phyloP scores from a whole-genome alignment of 2,113 vertebrate species.

The Ctenodactylus gundi region DNA sequence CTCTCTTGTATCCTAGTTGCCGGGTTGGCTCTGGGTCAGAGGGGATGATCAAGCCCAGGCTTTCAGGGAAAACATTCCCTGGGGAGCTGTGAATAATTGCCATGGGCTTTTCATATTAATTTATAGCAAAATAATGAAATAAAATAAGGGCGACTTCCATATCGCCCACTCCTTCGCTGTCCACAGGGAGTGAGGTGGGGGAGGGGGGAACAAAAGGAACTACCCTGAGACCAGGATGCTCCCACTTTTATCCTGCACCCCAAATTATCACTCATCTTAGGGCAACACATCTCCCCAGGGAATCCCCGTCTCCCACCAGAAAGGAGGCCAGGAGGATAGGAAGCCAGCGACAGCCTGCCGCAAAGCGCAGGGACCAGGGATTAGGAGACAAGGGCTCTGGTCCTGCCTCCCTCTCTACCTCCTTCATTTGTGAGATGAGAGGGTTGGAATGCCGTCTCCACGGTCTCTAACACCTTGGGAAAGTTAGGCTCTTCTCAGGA shows the following conservation, averaged over 20 bases:
- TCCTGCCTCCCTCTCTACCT: neutral
- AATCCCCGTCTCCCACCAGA: neutral
- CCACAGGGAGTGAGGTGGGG: neutral
- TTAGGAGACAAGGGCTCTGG: neutral
- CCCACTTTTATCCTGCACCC: neutral
- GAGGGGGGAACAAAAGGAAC: no score
- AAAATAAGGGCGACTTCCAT: neutral
- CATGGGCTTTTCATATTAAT: neutral
- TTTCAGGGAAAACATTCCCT: neutral
- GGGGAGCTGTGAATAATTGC: neutral
- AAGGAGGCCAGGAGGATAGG: neutral
- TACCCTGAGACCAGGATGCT: neutral
- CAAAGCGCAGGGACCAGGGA: neutral
- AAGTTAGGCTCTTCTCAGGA: slow-evolving; percentile 21
- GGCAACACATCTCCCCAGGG: neutral
- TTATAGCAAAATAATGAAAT: neutral
- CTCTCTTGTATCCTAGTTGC: neutral
- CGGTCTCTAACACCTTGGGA: neutral
- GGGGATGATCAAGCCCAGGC: neutral
- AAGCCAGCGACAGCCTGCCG: neutral
- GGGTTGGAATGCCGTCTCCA: neutral
- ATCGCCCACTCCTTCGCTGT: neutral
- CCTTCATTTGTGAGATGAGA: slow-evolving; percentile 17
- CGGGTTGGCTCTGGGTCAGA: neutral
- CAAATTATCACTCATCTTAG: neutral